Evolutionary conservation across 2,888 invertebrate genomes (phyloP).

Genomic region (Keiferia lycopersicella): DNA sequence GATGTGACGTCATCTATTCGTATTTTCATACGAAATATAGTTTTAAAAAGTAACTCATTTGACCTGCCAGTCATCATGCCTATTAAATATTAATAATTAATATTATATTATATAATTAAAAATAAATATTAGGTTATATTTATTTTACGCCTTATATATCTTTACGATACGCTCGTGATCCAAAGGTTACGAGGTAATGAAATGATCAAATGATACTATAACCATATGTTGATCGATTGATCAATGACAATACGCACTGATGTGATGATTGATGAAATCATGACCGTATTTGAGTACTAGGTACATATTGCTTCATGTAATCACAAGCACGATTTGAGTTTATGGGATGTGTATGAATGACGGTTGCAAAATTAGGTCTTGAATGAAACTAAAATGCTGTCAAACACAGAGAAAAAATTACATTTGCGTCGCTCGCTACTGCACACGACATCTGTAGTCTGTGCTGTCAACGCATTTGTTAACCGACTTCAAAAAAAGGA

Average conservation of each 20-base stretch:
- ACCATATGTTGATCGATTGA: background rate
- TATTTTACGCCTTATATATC: conserved; percentile 4
- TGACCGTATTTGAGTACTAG: background rate
- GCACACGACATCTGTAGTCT: too few relatives aligned
- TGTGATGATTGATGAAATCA: background rate
- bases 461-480: too few relatives aligned
- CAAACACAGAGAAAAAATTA: too few relatives aligned
- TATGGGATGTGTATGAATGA: background rate
- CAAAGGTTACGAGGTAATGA: conserved; percentile 3
- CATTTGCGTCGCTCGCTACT: too few relatives aligned
- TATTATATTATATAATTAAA: too few relatives aligned
- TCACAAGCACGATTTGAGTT: background rate
- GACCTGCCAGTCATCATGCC: too few relatives aligned
- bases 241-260: background rate
- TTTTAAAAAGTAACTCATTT: too few relatives aligned
- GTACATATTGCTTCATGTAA: background rate
- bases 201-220: background rate
- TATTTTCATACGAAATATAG: too few relatives aligned
- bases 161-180: conserved; percentile 12
- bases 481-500: too few relatives aligned
- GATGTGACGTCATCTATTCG: too few relatives aligned
- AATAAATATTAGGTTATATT: too few relatives aligned
- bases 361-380: background rate
- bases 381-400: background rate
- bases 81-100: too few relatives aligned